phyloP scores from a whole-genome alignment of 2,888 invertebrate species.

The Bombyx huttoni region DNA sequence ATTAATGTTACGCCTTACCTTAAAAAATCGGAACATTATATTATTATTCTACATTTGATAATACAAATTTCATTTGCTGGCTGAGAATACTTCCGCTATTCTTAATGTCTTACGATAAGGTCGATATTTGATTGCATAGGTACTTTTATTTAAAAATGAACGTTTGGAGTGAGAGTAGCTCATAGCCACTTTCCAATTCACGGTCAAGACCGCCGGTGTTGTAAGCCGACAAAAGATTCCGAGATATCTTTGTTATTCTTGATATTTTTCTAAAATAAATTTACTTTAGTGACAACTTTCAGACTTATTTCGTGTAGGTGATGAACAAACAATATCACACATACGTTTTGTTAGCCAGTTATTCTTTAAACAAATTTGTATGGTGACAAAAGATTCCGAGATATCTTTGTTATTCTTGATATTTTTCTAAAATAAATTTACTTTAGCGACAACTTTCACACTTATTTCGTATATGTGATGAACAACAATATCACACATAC shows the following conservation, averaged over 20 bases:
- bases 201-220: constrained; percentile 58
- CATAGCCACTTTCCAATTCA: constrained; percentile 57
- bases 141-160: constrained; percentile 9
- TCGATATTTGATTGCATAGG: constrained; percentile 13
- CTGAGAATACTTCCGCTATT: background rate
- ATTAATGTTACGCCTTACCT: no score
- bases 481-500: no score
- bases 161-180: constrained; percentile 24
- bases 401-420: background rate
- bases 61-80: background rate
- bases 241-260: background rate
- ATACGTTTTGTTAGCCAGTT: no score
- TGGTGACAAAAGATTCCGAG: constrained; percentile 10
- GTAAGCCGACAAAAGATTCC: constrained; percentile 19
- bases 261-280: background rate
- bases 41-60: no score
- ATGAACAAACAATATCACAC: no score
- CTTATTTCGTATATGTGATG: no score
- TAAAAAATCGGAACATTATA: no score
- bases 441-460: background rate
- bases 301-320: no score
- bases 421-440: background rate
- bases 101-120: constrained; percentile 11
- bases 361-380: no score
- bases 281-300: background rate